A percentile compares a stretch with the other conserved stretches of the same genome.
Conservation (phyloP, 2,888 invertebrate genomes). For the Chrysomela aeneicollis region DNA sequence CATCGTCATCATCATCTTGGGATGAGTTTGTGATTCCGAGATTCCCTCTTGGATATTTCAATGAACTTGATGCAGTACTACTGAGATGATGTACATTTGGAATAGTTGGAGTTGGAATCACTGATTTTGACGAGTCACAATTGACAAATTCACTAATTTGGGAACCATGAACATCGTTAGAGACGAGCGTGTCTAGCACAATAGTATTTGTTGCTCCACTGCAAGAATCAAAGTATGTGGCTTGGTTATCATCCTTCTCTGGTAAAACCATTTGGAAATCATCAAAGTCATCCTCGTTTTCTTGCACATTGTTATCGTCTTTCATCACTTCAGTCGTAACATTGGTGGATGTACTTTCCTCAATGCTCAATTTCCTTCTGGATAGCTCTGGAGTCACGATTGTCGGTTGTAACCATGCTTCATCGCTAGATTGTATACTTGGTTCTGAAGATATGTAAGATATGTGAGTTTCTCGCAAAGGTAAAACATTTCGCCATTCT, state of each 20-base stretch:
- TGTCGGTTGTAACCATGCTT: conserved; percentile 52
- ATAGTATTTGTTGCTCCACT: background rate
- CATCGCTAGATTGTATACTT: conserved; percentile 36
- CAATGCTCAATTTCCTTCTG: conserved; percentile 40
- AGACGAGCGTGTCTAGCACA: background rate
- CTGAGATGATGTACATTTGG: background rate
- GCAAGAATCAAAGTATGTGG: background rate
- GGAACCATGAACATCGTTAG: background rate
- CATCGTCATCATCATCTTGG: conserved; percentile 53
- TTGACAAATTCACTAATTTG: background rate
- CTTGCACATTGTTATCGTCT: conserved; percentile 9
- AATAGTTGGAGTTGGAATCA: background rate
- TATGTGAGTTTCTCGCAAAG: conserved; percentile 59
- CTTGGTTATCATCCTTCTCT: conserved; percentile 16
- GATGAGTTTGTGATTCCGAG: background rate
- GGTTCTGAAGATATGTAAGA: conserved; percentile 40
- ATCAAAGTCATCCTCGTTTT: conserved; percentile 54
- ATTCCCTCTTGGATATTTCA: background rate
- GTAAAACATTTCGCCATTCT: conserved; percentile 40
- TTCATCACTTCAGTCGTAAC: conserved; percentile 22
- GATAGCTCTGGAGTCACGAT: conserved; percentile 53
- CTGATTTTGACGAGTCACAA: background rate
- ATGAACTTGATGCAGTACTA: background rate
- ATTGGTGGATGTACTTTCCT: conserved; percentile 28
- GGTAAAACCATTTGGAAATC: conserved; percentile 55